A percentile compares a stretch with the other conserved stretches of the same genome.
Evolutionary conservation across 2,113 vertebrate genomes (phyloP).

Genomic region (Athene noctua): DNA sequence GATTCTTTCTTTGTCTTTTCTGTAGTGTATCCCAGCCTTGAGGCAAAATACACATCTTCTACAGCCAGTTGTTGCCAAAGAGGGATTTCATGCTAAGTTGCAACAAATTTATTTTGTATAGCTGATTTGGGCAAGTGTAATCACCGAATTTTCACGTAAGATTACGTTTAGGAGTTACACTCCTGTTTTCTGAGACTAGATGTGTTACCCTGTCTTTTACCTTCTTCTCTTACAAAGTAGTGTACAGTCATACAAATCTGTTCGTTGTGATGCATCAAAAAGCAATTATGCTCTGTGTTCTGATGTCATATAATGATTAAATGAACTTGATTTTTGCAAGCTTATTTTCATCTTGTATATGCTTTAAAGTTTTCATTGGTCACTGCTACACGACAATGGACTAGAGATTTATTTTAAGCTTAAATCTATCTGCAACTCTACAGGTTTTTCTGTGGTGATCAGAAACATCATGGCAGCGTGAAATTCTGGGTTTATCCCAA

Average conservation of each 20-base stretch:
- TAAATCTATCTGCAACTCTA: rapidly evolving
- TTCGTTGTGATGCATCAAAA: background rate
- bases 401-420: background rate
- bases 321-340: background rate
- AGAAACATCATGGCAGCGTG: background rate
- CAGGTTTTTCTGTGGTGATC: background rate
- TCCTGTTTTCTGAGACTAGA: background rate
- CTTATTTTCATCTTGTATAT: background rate
- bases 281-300: background rate
- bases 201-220: background rate
- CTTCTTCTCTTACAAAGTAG: background rate
- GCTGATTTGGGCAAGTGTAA: background rate
- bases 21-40: background rate
- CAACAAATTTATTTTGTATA: background rate
- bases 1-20: background rate
- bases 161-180: background rate
- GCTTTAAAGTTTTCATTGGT: background rate
- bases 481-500: background rate
- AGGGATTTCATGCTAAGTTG: background rate
- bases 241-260: background rate
- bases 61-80: background rate
- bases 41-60: background rate
- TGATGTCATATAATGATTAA: background rate
- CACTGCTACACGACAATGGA: background rate
- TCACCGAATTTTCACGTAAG: background rate